A percentile compares a stretch with the other conserved stretches of the same genome.
phyloP scores from a whole-genome alignment of 2,113 vertebrate genomes.

The Stigmatopora argus region DNA sequence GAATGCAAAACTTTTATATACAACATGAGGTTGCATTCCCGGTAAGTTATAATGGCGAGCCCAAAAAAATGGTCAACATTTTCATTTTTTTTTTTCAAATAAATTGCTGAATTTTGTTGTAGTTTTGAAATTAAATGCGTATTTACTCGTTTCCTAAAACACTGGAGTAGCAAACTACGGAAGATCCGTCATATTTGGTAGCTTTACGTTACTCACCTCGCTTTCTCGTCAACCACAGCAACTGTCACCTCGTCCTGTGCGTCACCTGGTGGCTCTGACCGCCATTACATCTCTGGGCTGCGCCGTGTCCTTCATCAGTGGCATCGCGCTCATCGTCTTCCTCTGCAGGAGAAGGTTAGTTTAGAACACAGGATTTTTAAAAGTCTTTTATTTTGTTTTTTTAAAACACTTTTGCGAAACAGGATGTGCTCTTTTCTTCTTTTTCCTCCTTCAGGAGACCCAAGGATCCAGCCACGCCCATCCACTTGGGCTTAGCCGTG shows the following conservation, averaged over 20 bases:
- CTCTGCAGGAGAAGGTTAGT: constrained; percentile 60
- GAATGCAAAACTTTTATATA: too few species aligned
- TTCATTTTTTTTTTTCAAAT: too few species aligned
- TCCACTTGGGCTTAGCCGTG: constrained; percentile 62
- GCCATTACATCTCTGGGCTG: constrained; percentile 65
- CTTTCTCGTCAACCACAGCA: constrained; percentile 38
- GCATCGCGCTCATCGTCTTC: constrained; percentile 52
- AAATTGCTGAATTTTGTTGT: too few species aligned
- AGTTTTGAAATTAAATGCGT: too few species aligned
- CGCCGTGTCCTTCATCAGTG: constrained; percentile 61
- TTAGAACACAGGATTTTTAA: neutral
- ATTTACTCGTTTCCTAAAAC: too few species aligned
- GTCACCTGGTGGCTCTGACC: constrained; percentile 63
- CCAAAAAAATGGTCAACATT: too few species aligned
- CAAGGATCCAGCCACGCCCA: constrained; percentile 47
- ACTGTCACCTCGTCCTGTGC: constrained; percentile 48
- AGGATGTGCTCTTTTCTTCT: neutral
- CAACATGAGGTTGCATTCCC: too few species aligned
- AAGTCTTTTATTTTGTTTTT: neutral
- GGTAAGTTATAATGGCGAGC: too few species aligned
- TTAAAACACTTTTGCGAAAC: too few species aligned
- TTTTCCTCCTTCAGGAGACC: constrained; percentile 12
- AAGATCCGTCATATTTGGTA: too few species aligned
- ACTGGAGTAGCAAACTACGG: too few species aligned
- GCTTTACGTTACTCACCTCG: too few species aligned